These are phyloP conservation scores for Dicrostonyx torquatus DNA, from an alignment of 2,797 vertebrate genomes.

Conservation along the genomic window DNA sequence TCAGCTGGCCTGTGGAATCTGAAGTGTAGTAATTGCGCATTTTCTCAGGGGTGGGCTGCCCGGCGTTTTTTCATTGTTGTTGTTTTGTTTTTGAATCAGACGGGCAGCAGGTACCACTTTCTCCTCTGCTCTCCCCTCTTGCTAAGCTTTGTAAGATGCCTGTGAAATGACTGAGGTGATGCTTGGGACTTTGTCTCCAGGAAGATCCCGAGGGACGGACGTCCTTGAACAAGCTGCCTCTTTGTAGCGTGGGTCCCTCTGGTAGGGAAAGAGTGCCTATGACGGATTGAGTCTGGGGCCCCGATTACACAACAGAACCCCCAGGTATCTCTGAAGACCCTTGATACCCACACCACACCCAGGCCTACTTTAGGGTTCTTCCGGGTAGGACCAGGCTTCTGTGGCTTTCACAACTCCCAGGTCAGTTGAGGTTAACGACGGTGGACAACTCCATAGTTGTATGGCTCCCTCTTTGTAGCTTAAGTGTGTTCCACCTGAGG, in stretches of 20 bases:
- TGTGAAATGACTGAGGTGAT: not conserved
- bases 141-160: not conserved
- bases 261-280: not conserved
- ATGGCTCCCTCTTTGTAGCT: not conserved
- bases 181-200: not conserved
- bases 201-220: not conserved
- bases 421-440: accelerated
- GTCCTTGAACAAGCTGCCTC: not conserved
- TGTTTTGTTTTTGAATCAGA: not conserved
- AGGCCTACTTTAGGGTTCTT: not conserved
- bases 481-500: not conserved
- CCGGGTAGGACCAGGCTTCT: not conserved
- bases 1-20: not conserved
- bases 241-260: not conserved
- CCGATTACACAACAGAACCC: not conserved
- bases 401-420: not conserved
- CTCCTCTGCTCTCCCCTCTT: not conserved
- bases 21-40: not conserved
- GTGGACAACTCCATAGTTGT: not conserved
- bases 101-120: not conserved
- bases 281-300: not conserved
- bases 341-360: not conserved
- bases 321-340: not conserved
- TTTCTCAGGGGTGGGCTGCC: not conserved
- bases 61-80: not conserved